A percentile compares a stretch with the other conserved stretches of the same genome.
Evolutionary conservation across 2,888 invertebrate species (phyloP).

Genomic region (Tetanocera ferruginea): DNA sequence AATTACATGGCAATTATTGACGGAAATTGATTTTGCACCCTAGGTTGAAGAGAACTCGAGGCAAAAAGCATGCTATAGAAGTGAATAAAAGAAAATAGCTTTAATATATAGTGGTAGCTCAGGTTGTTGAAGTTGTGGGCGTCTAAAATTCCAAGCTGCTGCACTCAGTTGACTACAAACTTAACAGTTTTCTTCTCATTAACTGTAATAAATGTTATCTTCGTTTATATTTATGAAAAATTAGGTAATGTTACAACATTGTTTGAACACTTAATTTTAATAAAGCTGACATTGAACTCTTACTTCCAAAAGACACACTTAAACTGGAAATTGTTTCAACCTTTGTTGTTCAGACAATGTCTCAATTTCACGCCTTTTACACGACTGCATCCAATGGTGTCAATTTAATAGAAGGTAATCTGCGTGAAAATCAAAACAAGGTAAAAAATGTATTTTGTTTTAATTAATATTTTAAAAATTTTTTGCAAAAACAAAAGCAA

Average conservation of each 20-base stretch:
- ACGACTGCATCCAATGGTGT: neutral
- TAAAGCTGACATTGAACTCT: constrained; percentile 38
- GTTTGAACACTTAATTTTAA: neutral
- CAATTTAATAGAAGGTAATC: too few relatives aligned
- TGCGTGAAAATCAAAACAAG: too few relatives aligned
- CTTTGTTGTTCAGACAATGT: neutral
- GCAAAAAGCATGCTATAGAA: neutral
- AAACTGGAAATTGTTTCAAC: neutral
- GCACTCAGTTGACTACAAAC: too few relatives aligned
- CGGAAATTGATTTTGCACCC: constrained; percentile 45
- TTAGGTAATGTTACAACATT: neutral
- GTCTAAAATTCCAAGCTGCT: too few relatives aligned
- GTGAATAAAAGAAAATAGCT: neutral
- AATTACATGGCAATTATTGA: constrained; percentile 49
- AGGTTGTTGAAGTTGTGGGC: neutral
- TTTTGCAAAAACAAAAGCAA: too few relatives aligned
- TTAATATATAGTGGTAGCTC: neutral
- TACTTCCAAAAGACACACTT: neutral
- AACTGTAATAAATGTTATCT: too few relatives aligned
- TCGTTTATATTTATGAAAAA: too few relatives aligned
- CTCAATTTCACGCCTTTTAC: constrained; percentile 9
- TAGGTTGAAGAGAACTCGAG: neutral
- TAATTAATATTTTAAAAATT: too few relatives aligned
- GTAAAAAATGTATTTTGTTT: too few relatives aligned
- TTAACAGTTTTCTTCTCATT: too few relatives aligned